Base-by-base conservation (phyloP, 2,888 invertebrate genomes). In the Erebia ligea region DNA sequence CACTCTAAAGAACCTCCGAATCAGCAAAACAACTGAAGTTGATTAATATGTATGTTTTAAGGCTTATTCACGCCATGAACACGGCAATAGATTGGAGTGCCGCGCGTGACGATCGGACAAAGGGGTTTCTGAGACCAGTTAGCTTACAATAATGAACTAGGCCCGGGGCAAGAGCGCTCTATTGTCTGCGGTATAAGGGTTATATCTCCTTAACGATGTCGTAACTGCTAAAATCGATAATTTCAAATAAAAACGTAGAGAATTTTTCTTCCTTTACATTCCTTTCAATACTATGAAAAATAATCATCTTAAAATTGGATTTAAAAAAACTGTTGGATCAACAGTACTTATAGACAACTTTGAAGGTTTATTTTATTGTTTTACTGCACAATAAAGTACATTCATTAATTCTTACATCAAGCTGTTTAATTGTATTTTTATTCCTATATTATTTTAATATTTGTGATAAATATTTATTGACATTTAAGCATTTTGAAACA, bases 61-160 rank as follows among this genome's bases (percentile, higher is more conserved):
- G 76, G 75, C 75, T 82, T 81, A 77, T 81, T 81, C 78, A 77
- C 78, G 80, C 81, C 80, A 80, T 84, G 82, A 81, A 79, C 81
- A 80, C 79, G 77, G 81, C 80, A 80, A 82, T 81, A 81, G 82
- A 84, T 83, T 80, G 82, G 75, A 77, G 76, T 76, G 76, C 34
- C 79, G 81, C 81, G 82, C 84, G 85, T 86, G 85, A 86, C 83
- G 82, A 80, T 81, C 80, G 79, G 81, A 89, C 87, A 89, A 89
- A 89, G 84, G 82, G 82, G 84, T 83, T 81, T 82, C 82, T 69
- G 71, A 68, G 71, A 71, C 73, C 68, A 81, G 80, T 79, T 81
- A 80, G 80, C 84, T 84, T 78, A 80, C 82, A 83, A 83, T 88
- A 87, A 89, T 88, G 75, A 77, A 84, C 83, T 81, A 77, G 79